Base-by-base conservation (phyloP, 2,888 invertebrate species). In the Kryphioiulus occultus region DNA sequence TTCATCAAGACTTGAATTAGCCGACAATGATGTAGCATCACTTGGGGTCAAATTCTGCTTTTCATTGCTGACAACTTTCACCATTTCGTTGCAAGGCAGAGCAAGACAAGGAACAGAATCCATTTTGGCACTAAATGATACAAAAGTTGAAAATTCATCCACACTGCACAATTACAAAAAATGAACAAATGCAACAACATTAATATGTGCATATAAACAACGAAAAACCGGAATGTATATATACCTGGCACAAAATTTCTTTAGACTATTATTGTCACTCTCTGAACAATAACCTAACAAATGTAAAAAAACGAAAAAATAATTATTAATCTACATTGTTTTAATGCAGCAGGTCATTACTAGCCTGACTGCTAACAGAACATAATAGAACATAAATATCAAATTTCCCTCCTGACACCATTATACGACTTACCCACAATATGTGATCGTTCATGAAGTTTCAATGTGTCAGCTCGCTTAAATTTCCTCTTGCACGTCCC, bases 341-440 rank as follows among this genome's bases (percentile, higher is more conserved):
- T 2, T 35, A 35, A 7, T 35, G 35, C 35, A 35, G 35, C 35
- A 35, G 35, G 2, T 35, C 35, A 35, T 35, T 35, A 35, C 35
- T n/a, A n/a, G n/a, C n/a, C n/a, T n/a, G n/a, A n/a, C n/a, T n/a
- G n/a, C n/a, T n/a, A n/a, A n/a, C n/a, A n/a, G n/a, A n/a, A n/a
- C n/a, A n/a, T 12, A 44, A 44, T 44, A 44, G 89, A 26, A 91
- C 88, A 88, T 92, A 92, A 85, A 90, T 91, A 78, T 90, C 90
- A 19, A 92, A 90, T 89, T 92, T 92, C 85, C 92, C 92, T 92
- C 89, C 4, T 89, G 88, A 85, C 30, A 59, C n/a, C 19, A n/a
- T 98, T 98, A 94, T 99, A 99, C 0, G 99, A 99, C 91, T 99
- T 99, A 92, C 99, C 99, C n/a, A 99, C 98, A 0, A 99, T 99